Evolutionary conservation across 2,113 vertebrate species (phyloP).

Genomic region (Chaetorhynchus papuensis): DNA sequence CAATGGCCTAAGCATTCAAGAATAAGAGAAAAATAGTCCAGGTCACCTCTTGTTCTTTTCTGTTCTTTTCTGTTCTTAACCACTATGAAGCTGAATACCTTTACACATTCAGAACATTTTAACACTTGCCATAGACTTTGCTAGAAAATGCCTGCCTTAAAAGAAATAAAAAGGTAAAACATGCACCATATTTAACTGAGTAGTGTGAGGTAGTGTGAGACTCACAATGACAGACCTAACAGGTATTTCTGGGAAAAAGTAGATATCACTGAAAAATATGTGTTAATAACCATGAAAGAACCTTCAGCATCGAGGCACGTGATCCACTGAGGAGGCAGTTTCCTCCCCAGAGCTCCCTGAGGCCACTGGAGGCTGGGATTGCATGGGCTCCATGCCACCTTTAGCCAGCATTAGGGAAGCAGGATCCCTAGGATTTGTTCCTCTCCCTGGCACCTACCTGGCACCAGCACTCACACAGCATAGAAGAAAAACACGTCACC

Average conservation of each 20-base stretch:
- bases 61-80: background rate
- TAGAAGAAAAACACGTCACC: background rate
- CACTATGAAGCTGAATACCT: background rate
- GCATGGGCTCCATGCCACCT: fast-evolving
- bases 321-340: background rate
- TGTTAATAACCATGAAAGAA: background rate
- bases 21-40: background rate
- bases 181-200: background rate
- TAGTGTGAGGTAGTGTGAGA: background rate
- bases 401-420: fast-evolving
- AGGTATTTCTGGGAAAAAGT: background rate
- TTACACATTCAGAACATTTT: background rate
- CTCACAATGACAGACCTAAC: background rate
- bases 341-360: background rate
- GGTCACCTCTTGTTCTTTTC: background rate
- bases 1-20: background rate
- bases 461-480: background rate
- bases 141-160: background rate
- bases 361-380: background rate
- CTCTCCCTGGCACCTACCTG: background rate
- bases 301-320: fast-evolving
- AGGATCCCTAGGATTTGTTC: background rate
- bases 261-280: background rate
- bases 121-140: background rate
- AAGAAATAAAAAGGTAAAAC: background rate